Conservation (phyloP, 2,113 vertebrate genomes). For the Atlantisia rogersi region DNA sequence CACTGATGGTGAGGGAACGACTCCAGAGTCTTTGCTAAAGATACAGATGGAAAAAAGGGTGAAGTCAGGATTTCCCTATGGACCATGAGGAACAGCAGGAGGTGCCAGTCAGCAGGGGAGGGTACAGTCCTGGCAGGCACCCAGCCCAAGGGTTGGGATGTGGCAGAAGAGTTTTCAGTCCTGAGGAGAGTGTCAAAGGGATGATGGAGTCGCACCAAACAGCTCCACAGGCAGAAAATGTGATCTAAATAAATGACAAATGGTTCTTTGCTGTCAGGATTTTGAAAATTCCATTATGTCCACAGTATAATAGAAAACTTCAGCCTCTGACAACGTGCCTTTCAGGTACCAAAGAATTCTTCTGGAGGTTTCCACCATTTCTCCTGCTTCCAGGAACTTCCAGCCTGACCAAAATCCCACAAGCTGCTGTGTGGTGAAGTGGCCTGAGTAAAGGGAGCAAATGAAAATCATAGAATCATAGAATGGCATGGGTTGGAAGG, state of each 20-base stretch:
- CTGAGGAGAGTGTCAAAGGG: not conserved
- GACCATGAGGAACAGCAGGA: not conserved
- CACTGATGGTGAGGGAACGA: not conserved
- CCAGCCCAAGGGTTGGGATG: accelerated
- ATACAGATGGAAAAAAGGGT: not conserved
- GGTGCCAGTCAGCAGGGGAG: not conserved
- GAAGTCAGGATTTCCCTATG: not conserved
- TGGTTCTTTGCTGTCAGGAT: not conserved
- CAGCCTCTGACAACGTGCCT: not conserved
- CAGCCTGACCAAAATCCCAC: not conserved
- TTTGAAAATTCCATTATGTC: not conserved
- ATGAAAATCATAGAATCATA: too few relatives aligned
- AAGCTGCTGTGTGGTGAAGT: not conserved
- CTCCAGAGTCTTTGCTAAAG: not conserved
- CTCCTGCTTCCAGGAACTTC: not conserved
- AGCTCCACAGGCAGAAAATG: not conserved
- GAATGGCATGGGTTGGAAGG: too few relatives aligned
- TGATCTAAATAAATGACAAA: not conserved
- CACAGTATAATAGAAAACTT: not conserved
- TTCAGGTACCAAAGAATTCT: not conserved
- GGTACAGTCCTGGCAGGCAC: not conserved
- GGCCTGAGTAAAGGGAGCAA: not conserved
- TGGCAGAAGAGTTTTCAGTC: not conserved
- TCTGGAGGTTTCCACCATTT: not conserved
- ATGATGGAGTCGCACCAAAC: not conserved